Conservation (phyloP, 2,113 vertebrate species). For the Saccopteryx leptura region DNA sequence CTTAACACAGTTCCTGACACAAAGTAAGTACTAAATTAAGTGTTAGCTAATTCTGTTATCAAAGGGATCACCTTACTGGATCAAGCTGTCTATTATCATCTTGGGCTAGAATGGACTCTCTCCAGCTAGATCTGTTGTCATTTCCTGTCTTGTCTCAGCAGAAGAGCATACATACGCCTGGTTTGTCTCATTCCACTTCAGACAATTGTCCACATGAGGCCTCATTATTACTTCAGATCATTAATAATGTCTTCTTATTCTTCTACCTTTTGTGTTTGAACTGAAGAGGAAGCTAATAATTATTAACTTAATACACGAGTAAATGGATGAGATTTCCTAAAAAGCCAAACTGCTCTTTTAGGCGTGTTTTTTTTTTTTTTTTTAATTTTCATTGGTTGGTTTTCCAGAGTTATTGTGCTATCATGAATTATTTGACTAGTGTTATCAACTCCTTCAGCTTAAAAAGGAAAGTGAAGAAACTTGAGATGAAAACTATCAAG, state of each 20-base stretch:
- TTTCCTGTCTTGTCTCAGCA: background rate
- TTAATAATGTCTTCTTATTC: background rate
- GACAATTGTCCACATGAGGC: background rate
- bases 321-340: background rate
- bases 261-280: background rate
- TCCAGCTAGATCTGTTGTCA: rapidly evolving
- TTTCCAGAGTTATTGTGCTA: background rate
- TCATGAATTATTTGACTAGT: background rate
- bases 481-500: background rate
- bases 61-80: background rate
- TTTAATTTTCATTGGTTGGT: background rate
- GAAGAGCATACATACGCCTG: background rate
- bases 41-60: background rate
- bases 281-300: background rate
- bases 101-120: background rate
- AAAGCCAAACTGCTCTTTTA: background rate
- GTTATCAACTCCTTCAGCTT: background rate
- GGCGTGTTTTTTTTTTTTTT: background rate
- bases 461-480: background rate
- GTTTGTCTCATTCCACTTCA: background rate
- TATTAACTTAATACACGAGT: background rate
- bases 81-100: background rate
- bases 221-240: background rate
- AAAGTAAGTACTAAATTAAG: background rate
- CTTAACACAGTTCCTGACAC: background rate